A percentile compares a stretch with the other conserved stretches of the same genome.
phyloP scores from a whole-genome alignment of 2,113 vertebrate genomes.

The Porphyrio hochstetteri region DNA sequence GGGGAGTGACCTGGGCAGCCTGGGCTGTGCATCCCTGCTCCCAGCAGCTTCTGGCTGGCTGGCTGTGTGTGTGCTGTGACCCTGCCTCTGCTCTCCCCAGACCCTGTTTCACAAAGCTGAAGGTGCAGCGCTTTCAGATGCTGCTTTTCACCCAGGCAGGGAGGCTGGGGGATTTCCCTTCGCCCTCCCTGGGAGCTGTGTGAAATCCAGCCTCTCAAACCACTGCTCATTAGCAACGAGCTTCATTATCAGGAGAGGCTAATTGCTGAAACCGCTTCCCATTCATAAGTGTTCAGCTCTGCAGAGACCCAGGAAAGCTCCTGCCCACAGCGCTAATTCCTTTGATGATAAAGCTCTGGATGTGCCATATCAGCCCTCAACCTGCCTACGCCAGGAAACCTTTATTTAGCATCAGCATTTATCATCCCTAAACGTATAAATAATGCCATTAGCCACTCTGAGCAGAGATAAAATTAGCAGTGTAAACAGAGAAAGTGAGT shows the following conservation, averaged over 20 bases:
- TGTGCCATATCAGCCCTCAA: slow-evolving; percentile 61
- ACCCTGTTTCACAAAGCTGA: background rate
- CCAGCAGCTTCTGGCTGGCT: fast-evolving
- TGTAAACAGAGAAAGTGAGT: slow-evolving; percentile 75
- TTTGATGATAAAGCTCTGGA: slow-evolving; percentile 59
- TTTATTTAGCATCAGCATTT: slow-evolving; percentile 72
- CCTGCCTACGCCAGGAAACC: slow-evolving; percentile 53
- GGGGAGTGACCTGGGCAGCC: too few relatives aligned
- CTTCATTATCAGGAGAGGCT: background rate
- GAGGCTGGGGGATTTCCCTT: background rate
- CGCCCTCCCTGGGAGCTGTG: background rate
- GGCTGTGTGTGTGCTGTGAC: background rate
- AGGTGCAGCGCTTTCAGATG: background rate
- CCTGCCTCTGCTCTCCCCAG: background rate
- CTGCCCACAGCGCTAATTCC: slow-evolving; percentile 30
- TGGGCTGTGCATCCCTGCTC: background rate
- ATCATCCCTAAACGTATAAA: slow-evolving; percentile 73
- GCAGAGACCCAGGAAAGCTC: slow-evolving; percentile 38
- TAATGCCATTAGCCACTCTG: slow-evolving; percentile 72
- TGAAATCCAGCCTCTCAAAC: background rate
- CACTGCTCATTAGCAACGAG: background rate
- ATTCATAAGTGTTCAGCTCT: slow-evolving; percentile 39
- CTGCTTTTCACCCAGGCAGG: background rate
- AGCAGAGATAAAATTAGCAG: slow-evolving; percentile 78
- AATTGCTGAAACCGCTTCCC: background rate